Evolutionary conservation across 2,888 invertebrate genomes (phyloP).

Genomic region (Lagria hirta): DNA sequence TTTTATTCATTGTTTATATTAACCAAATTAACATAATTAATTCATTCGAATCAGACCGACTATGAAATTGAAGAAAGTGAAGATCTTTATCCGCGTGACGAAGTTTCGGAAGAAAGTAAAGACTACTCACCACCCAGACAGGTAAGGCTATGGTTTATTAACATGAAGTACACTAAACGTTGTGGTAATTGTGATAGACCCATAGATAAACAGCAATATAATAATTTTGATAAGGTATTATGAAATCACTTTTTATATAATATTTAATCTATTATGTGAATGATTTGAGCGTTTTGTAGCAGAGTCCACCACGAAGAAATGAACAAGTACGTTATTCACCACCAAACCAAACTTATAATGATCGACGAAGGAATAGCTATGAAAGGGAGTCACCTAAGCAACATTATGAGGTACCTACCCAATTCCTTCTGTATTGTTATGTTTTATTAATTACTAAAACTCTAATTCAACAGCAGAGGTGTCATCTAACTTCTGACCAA

Average conservation of each 20-base stretch:
- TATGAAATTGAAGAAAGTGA: conserved; percentile 50
- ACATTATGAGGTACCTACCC: conserved; percentile 50
- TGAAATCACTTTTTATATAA: too few species aligned
- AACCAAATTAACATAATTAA: conserved; percentile 18
- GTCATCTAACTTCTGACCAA: conserved; percentile 49
- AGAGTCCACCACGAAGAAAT: conserved; percentile 46
- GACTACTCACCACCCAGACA: conserved; percentile 49
- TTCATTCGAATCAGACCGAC: conserved; percentile 45
- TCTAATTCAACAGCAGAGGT: conserved; percentile 45
- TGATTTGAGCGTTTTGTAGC: too few species aligned
- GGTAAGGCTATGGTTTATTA: conserved; percentile 38
- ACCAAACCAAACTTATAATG: conserved; percentile 38
- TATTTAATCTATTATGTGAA: too few species aligned
- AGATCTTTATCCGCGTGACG: conserved; percentile 48
- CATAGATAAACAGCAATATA: background rate
- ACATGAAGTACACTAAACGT: conserved; percentile 10
- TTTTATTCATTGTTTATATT: conserved; percentile 12
- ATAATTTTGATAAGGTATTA: background rate
- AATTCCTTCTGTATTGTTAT: too few species aligned
- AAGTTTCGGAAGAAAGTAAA: conserved; percentile 43
- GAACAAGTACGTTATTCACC: conserved; percentile 45
- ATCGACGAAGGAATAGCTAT: conserved; percentile 47
- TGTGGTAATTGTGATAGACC: conserved; percentile 5
- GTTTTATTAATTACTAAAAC: conserved; percentile 7
- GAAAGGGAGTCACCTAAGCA: conserved; percentile 50